Evolutionary conservation across 2,888 invertebrate species (phyloP), one percentile per base, ranked within the genome.

Genomic region (Reticulitermes lucifugus): DNA sequence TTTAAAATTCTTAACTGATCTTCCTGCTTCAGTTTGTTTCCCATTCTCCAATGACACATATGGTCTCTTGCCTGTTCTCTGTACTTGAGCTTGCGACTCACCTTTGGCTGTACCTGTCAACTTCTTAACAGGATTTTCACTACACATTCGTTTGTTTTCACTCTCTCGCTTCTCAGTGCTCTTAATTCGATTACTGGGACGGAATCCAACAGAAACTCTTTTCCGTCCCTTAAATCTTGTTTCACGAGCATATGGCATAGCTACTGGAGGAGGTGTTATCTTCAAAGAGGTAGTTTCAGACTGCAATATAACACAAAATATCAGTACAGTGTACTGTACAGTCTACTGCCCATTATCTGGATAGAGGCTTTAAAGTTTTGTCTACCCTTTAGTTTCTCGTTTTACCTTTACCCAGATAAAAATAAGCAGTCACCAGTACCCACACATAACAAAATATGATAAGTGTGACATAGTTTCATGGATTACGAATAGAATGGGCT

Each of bases 161-260:
- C 41, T 70, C 46, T 70, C 65, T 65, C 41, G 60, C 43, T 60
- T 65, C 9, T 79, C 79, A 18, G 35, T 79, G 59, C 14, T 35
- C 21, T 5, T 35, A 21, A 21, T 75, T 21, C 77, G 21, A 25
- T 21, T 77, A 22, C 77, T 43, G 41, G n/a, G 35, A 18, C 18
- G 35, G 77, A 77, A 46, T 12, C 55, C 81, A 22, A 81, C 81
- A 70, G 81, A 81, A 18, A 81, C 81, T 70, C 81, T 65, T 25
- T 81, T 81, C 35, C 70, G 65, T 6, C 81, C 81, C 46, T 81
- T 81, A 25, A 81, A 81, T 46, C 81, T 25, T 65, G 81, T 81
- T 12, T 81, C 81, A 22, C 65, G 65, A n/a, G 81, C 43, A 81
- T 65, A 81, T n/a, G 81, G 70, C 14, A n/a, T n/a, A 22, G 80